Evolutionary conservation across 1,140 invertebrate genomes (phyloP).

Genomic region (Leucophenga varia): DNA sequence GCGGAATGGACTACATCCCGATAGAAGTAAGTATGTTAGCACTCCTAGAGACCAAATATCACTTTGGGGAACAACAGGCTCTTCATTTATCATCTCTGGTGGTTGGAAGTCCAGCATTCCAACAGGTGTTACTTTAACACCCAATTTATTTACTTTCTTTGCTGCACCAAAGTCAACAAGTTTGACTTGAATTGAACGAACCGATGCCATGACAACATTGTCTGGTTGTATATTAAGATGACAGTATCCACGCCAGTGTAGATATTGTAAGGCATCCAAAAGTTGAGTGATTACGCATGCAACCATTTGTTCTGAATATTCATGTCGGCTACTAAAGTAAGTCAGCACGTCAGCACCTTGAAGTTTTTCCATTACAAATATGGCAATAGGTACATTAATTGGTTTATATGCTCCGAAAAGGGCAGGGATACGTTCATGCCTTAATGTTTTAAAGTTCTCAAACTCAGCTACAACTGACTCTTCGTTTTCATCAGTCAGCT

Average conservation of each 20-base stretch:
- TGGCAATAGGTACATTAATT: slow-evolving; percentile 62
- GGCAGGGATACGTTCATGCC: slow-evolving; percentile 79
- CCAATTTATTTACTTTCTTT: slow-evolving; percentile 73
- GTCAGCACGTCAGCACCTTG: slow-evolving; percentile 87
- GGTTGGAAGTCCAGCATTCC: slow-evolving; percentile 64
- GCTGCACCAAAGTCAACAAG: slow-evolving; percentile 86
- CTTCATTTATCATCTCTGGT: slow-evolving; percentile 86
- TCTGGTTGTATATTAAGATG: slow-evolving; percentile 94
- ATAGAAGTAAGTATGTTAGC: slow-evolving; percentile 85
- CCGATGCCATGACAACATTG: slow-evolving; percentile 87
- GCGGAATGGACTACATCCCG: slow-evolving; percentile 88
- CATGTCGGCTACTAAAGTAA: slow-evolving; percentile 78
- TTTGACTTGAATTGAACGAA: slow-evolving; percentile 81
- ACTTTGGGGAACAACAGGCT: slow-evolving; percentile 79
- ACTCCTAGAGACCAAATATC: slow-evolving; percentile 95
- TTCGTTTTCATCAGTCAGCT: slow-evolving; percentile 65
- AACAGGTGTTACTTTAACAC: slow-evolving; percentile 64
- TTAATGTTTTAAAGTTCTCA: slow-evolving; percentile 71
- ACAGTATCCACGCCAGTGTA: slow-evolving; percentile 86
- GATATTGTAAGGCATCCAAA: slow-evolving; percentile 81
- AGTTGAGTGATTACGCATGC: slow-evolving; percentile 79
- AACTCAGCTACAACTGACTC: slow-evolving; percentile 73
- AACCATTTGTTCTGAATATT: slow-evolving; percentile 86
- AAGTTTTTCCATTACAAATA: slow-evolving; percentile 79
- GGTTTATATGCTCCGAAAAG: slow-evolving; percentile 71